Evolutionary conservation across 2,888 invertebrate species (phyloP).

Genomic region (Folsomia candida): DNA sequence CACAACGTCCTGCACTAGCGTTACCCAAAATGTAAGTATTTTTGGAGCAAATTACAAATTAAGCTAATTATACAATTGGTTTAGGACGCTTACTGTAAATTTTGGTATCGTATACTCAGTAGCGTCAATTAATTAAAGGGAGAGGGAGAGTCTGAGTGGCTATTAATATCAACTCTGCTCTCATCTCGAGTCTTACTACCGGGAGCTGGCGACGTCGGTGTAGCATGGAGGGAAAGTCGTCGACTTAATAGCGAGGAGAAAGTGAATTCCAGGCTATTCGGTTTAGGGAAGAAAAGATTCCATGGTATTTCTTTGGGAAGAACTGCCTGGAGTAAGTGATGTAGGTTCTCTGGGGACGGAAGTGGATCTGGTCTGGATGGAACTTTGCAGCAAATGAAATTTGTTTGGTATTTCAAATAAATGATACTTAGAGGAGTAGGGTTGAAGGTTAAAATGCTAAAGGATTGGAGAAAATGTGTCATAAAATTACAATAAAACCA

Average conservation of each 20-base stretch:
- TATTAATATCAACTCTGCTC: not conserved
- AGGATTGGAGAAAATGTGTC: slow-evolving; percentile 11
- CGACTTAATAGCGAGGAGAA: not conserved
- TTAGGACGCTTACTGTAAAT: not conserved
- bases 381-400: slow-evolving; percentile 5
- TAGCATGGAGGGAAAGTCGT: not conserved
- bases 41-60: not conserved
- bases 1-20: no score
- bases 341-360: not conserved
- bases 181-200: not conserved
- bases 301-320: not conserved
- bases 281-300: not conserved
- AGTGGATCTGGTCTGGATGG: not conserved
- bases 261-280: no score
- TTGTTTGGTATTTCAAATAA: slow-evolving; percentile 16
- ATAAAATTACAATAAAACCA: slow-evolving; percentile 19
- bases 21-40: no score
- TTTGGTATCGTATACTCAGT: not conserved
- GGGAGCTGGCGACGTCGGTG: not conserved
- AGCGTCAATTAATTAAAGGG: not conserved
- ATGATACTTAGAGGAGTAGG: slow-evolving; percentile 3
- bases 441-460: slow-evolving; percentile 6
- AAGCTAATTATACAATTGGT: not conserved
- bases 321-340: not conserved
- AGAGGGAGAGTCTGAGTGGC: not conserved